Percentiles rank a stretch among this genome's conserved stretches.
Conservation (phyloP, 2,888 invertebrate species). For the Teleogryllus oceanicus region DNA sequence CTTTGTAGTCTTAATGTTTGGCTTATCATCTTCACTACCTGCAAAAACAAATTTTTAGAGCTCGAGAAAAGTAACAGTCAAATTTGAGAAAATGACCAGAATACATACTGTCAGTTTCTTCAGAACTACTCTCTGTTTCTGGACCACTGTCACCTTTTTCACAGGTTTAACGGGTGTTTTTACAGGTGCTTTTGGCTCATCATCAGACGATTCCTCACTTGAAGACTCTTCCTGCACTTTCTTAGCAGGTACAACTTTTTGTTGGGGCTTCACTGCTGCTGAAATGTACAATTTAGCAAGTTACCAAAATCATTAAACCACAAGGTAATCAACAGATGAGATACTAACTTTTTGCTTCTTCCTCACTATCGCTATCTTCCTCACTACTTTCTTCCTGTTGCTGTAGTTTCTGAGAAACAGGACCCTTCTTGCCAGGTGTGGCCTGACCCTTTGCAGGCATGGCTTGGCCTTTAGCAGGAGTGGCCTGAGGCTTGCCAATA, state of each 20-base stretch:
- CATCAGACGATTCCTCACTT: slow-evolving; percentile 38
- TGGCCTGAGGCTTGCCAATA: too few species aligned
- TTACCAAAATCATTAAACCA: slow-evolving; percentile 28
- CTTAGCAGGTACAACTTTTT: slow-evolving; percentile 34
- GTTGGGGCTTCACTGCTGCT: slow-evolving; percentile 24
- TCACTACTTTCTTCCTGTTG: slow-evolving; percentile 35
- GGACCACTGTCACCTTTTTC: slow-evolving; percentile 36
- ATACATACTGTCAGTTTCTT: background rate
- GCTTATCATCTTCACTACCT: slow-evolving; percentile 21
- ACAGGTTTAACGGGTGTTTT: slow-evolving; percentile 33
- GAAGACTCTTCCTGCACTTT: slow-evolving; percentile 31
- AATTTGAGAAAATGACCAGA: background rate
- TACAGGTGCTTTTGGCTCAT: slow-evolving; percentile 38
- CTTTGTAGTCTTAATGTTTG: slow-evolving; percentile 21
- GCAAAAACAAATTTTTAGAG: background rate
- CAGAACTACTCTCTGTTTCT: slow-evolving; percentile 24
- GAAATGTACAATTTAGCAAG: slow-evolving; percentile 28
- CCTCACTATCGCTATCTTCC: slow-evolving; percentile 34
- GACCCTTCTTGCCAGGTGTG: background rate
- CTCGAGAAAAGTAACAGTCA: background rate
- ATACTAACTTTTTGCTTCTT: slow-evolving; percentile 32
- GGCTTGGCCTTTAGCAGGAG: too few species aligned
- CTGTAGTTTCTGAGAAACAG: background rate
- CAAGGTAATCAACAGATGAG: background rate
- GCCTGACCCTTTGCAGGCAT: too few species aligned